Base-by-base conservation (phyloP, 2,113 vertebrate genomes). In the Charadrius vociferus region DNA sequence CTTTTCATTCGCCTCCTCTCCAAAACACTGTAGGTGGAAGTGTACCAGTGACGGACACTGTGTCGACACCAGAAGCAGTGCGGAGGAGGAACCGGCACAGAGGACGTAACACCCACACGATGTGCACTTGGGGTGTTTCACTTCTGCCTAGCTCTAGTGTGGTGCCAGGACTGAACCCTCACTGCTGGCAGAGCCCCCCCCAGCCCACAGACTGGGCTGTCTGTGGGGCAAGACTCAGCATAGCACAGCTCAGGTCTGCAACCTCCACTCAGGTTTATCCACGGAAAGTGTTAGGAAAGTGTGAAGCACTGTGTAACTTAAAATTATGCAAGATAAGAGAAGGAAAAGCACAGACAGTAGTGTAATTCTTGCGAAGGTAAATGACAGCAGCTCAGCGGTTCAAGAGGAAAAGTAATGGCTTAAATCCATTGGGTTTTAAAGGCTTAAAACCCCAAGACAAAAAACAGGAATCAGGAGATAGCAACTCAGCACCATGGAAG, bases 51-150 rank as follows among this genome's bases (percentile, higher is more conserved):
- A 77, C 1, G 1, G 75, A 53, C 1, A 5, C 56, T n/a, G 16
- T 3, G 1, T 4, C 3, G 1, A 70, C 9, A n/a, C 23, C 43
- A 71, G 71, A 22, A 41, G 18, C 39, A 18, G 29, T 1, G n/a
- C n/a, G n/a, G 16, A 43, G 65, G 52, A 87, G 24, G 50, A 66
- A 18, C 27, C 4, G 3, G 32, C 32, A 47, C 4, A 6, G 21
- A 58, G 39, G 34, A 68, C 34, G 22, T 10, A 17, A 14, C 2
- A 20, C 17, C 11, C 72, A 19, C 32, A 36, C 2, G 2, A 18
- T 1, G 12, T 18, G 45, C 19, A 18, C 37, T 70, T 49, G 1
- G 19, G n/a, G 47, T 23, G 9, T 32, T 67, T 53, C 58, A 18
- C 24, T 56, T 65, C 63, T 68, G 30, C 29, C 59, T 32, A 39